These are phyloP conservation scores for Vireo griseus DNA, from an alignment of 2,797 vertebrate genomes.

Conservation along the genomic window DNA sequence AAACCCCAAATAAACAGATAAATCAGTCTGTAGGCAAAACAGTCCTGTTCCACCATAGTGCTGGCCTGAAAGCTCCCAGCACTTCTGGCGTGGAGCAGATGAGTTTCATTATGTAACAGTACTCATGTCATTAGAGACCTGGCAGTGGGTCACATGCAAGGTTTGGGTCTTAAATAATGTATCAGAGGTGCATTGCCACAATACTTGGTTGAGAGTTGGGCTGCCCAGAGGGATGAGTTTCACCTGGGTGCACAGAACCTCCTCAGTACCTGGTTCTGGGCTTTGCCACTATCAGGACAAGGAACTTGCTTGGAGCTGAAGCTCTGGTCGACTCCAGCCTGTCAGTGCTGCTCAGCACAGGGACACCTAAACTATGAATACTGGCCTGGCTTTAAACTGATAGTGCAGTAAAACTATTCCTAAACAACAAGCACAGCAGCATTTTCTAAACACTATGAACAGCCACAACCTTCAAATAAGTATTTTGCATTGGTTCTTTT, in stretches of 20 bases:
- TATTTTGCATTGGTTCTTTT: neutral
- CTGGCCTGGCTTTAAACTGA: neutral
- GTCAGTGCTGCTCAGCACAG: neutral
- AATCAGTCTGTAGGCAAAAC: neutral
- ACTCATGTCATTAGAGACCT: constrained; percentile 39
- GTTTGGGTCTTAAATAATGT: constrained; percentile 37
- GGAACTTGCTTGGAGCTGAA: neutral
- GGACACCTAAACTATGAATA: neutral
- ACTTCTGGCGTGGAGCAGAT: neutral
- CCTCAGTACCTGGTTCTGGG: neutral
- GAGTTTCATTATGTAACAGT: constrained; percentile 34
- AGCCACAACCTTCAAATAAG: accelerated
- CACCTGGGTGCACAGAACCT: neutral
- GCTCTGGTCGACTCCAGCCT: neutral
- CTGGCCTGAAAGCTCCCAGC: neutral
- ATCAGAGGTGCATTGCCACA: neutral
- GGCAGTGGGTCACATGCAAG: neutral
- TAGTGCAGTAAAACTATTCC: neutral
- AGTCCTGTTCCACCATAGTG: neutral
- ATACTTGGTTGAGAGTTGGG: neutral
- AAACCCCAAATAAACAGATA: neutral
- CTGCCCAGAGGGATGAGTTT: neutral
- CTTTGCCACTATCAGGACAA: neutral
- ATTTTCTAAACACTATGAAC: accelerated
- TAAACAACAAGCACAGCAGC: neutral